Conservation (phyloP, 2,113 vertebrate genomes). For the Macaca mulatta region DNA sequence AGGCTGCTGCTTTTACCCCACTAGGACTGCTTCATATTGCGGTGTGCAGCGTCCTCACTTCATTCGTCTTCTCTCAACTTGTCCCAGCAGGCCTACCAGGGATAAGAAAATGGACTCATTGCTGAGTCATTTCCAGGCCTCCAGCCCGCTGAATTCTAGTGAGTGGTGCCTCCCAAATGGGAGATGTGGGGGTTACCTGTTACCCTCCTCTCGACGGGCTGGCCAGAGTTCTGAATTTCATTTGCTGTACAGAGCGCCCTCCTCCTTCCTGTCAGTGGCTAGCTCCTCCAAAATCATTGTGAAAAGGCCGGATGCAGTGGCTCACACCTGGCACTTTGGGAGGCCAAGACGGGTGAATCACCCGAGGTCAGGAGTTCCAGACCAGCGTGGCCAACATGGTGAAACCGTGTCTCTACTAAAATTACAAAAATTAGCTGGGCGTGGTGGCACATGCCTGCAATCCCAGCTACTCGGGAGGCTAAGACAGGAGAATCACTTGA, state of each 20-base stretch:
- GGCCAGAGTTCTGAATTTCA: neutral
- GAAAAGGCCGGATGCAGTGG: too few relatives aligned
- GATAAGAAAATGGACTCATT: neutral
- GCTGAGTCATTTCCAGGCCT: neutral
- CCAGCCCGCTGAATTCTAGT: neutral
- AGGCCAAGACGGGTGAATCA: too few relatives aligned
- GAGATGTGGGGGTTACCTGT: neutral
- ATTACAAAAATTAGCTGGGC: too few relatives aligned
- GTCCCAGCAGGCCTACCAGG: neutral
- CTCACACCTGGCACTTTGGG: too few relatives aligned
- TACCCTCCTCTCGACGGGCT: neutral
- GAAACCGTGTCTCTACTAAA: too few relatives aligned
- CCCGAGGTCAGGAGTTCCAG: too few relatives aligned
- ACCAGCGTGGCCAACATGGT: too few relatives aligned
- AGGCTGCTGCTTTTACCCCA: neutral
- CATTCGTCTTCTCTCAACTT: neutral
- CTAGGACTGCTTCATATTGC: neutral
- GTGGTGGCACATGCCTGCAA: too few relatives aligned
- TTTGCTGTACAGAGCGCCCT: neutral
- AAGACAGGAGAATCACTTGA: too few relatives aligned
- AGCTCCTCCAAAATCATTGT: neutral
- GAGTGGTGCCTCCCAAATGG: neutral
- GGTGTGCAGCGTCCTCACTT: neutral
- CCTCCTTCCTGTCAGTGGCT: neutral
- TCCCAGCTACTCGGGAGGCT: too few relatives aligned